Evolutionary conservation across 2,113 vertebrate species (phyloP).

Genomic region (Synodontis membranacea): DNA sequence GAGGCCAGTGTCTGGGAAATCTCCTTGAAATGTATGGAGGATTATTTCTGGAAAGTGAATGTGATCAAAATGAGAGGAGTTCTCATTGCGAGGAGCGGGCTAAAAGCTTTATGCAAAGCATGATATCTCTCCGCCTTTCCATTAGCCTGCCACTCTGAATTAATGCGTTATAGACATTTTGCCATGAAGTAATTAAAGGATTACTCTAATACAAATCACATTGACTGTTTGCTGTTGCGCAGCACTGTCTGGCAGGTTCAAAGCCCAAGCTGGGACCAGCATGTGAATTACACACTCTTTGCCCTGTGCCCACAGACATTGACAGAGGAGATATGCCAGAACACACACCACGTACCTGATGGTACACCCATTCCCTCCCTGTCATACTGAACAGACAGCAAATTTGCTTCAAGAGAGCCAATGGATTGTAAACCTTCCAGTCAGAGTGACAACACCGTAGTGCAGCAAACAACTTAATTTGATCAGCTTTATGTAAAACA

Average conservation of each 20-base stretch:
- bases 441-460: conserved; percentile 63
- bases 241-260: conserved; percentile 59
- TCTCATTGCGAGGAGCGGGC: conserved; percentile 61
- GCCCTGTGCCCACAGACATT: conserved; percentile 36
- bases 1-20: conserved; percentile 55
- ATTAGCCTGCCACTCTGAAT: conserved; percentile 72
- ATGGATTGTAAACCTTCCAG: conserved; percentile 58
- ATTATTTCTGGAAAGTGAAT: conserved; percentile 69
- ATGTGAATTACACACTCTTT: conserved; percentile 42
- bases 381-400: conserved; percentile 52
- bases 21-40: conserved; percentile 67
- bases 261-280: conserved; percentile 52
- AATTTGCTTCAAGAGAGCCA: conserved; percentile 46
- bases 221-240: conserved; percentile 70
- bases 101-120: conserved; percentile 79
- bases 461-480: conserved; percentile 75
- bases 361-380: conserved; percentile 42
- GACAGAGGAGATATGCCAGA: conserved; percentile 49
- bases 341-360: conserved; percentile 22
- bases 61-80: conserved; percentile 69
- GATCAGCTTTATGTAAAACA: conserved; percentile 76
- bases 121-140: conserved; percentile 69
- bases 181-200: conserved; percentile 77
- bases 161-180: conserved; percentile 75
- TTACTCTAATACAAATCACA: conserved; percentile 71